Conservation (phyloP, 2,113 vertebrate species). For the Boulengerochromis microlepis region DNA sequence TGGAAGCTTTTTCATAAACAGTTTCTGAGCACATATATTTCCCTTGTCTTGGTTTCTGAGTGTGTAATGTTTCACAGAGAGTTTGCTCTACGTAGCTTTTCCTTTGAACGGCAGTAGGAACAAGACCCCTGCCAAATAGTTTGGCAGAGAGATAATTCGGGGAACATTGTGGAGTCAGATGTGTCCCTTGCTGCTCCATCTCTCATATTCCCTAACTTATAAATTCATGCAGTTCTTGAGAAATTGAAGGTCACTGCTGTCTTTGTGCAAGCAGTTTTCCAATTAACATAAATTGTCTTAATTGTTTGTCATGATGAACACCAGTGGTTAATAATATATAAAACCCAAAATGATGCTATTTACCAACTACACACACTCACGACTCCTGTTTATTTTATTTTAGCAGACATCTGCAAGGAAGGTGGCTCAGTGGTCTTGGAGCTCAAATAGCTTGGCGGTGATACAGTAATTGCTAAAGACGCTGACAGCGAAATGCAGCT, state of each 20-base stretch:
- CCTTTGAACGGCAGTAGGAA: slow-evolving; percentile 52
- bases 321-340: neutral
- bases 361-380: slow-evolving; percentile 31
- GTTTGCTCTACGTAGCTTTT: slow-evolving; percentile 22
- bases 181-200: slow-evolving; percentile 44
- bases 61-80: slow-evolving; percentile 57
- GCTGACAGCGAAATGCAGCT: slow-evolving; percentile 72
- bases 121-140: slow-evolving; percentile 60
- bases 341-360: neutral
- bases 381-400: slow-evolving; percentile 38
- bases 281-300: neutral
- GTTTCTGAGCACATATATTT: slow-evolving; percentile 1
- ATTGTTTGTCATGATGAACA: neutral
- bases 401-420: slow-evolving; percentile 59
- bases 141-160: slow-evolving; percentile 59
- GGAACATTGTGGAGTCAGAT: slow-evolving; percentile 60
- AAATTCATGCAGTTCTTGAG: neutral
- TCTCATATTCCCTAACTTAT: slow-evolving; percentile 19
- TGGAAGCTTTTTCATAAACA: slow-evolving; percentile 16
- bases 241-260: neutral
- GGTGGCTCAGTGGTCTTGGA: slow-evolving; percentile 45
- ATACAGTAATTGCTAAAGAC: slow-evolving; percentile 72
- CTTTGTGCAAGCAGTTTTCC: neutral
- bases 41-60: slow-evolving; percentile 11
- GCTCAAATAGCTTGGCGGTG: slow-evolving; percentile 46